Evolutionary conservation across 92 coral and sea anemone species (phyloP), one percentile per base, ranked within the genome.

Genomic region (Epizoanthus scotinus): DNA sequence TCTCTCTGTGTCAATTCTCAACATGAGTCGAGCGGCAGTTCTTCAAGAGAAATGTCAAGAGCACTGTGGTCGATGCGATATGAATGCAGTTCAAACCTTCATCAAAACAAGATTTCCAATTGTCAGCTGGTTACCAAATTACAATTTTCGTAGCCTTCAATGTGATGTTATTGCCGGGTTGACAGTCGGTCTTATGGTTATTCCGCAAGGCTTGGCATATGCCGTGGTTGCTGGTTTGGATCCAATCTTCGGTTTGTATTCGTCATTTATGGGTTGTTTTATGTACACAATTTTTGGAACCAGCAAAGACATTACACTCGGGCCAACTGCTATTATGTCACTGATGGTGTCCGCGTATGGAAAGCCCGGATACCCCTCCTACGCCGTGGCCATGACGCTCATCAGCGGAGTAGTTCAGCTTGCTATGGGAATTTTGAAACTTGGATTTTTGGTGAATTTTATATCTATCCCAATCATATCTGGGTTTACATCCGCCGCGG

Each of bases 251-350:
- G 99, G 99, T 50, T 86, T 95, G 17, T 95, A 95, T 75, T 93
- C 97, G 54, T 97, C 99, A n/a, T 95, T 95, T 64, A 73, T 93
- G 89, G 99, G 99, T 34, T 89, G 96, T 81, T 95, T 95, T 74
- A 80, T 93, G 5, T 95, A 95, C 88, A 91, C 98, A 54, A 70
- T 95, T n/a, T 77, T 95, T 47, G 99, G 99, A 25, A 93, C 99
- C 19, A 95, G 99, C 83, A 95, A 93, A 82, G 99, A 95, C 62
- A 88, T 95, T 22, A 93, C 99, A 8, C 84, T 93, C 0, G 99
- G 99, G 0, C 99, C 99, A 4, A 95, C 99, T 0, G 99, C 99
- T 24, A 91, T 95, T 55, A 93, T 96, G 93, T 96, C 99, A 26
- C 87, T 96, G 18, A 93, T 96, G 89, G 96, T 96, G 0, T 94